Percentiles rank a stretch among this genome's conserved stretches.
Conservation (phyloP, 2,113 vertebrate genomes). For the human (Homo sapiens) region DNA sequence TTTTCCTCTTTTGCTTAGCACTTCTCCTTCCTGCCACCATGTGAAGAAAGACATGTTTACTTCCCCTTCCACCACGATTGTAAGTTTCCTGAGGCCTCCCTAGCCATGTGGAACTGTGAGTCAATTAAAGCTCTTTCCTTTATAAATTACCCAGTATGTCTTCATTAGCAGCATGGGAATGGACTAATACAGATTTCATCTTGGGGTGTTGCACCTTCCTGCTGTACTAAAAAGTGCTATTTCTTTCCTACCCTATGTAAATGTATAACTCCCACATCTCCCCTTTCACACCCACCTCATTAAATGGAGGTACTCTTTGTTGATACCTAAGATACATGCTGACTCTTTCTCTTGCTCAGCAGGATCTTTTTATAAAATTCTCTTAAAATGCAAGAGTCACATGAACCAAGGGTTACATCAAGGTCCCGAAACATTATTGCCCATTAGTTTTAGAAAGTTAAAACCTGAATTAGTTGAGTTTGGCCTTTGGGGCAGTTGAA, state of each 20-base stretch:
- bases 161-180: too few relatives aligned
- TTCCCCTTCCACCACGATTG: too few relatives aligned
- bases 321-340: neutral
- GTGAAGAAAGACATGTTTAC: too few relatives aligned
- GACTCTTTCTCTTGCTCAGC: neutral
- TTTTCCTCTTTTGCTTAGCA: too few relatives aligned
- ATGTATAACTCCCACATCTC: neutral
- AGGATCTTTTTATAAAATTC: neutral
- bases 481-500: neutral
- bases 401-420: neutral
- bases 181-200: neutral
- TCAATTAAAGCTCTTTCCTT: too few relatives aligned
- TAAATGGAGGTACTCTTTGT: neutral
- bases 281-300: neutral
- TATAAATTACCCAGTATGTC: too few relatives aligned
- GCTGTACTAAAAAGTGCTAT: neutral
- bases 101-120: too few relatives aligned
- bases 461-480: neutral
- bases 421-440: neutral
- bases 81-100: too few relatives aligned
- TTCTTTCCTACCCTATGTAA: neutral
- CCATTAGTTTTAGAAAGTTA: neutral
- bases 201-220: neutral
- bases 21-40: too few relatives aligned
- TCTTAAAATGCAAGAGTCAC: neutral